These are phyloP conservation scores for Gymnocheta viridis DNA, from an alignment of 2,888 invertebrate genomes.

Conservation along the genomic window DNA sequence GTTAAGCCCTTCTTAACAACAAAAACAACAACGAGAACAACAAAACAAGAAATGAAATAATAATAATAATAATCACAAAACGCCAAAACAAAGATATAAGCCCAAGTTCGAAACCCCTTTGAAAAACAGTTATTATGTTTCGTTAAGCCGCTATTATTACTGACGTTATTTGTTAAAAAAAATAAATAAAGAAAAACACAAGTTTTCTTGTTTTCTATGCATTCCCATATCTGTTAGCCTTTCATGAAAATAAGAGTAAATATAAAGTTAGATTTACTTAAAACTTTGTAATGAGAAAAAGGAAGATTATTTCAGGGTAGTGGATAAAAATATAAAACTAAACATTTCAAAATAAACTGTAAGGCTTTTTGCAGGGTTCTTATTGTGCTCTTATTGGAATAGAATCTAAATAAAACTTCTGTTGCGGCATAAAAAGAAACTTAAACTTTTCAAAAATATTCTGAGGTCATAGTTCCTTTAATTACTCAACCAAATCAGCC, in stretches of 20 bases:
- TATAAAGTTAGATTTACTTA: conserved; percentile 26
- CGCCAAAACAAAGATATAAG: neutral
- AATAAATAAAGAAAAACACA: neutral
- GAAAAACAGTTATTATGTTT: conserved; percentile 48
- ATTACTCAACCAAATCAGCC: too few species aligned
- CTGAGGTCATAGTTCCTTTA: too few species aligned
- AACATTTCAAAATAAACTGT: too few species aligned
- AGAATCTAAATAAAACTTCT: too few species aligned
- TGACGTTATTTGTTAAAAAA: neutral
- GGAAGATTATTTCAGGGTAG: too few species aligned
- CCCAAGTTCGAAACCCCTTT: neutral
- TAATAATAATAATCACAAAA: conserved; percentile 17
- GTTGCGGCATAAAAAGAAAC: too few species aligned
- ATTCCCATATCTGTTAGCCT: neutral
- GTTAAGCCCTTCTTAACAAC: conserved; percentile 19
- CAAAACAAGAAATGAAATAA: neutral
- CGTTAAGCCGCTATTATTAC: conserved; percentile 49
- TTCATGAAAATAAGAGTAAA: neutral
- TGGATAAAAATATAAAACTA: too few species aligned
- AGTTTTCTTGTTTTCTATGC: neutral
- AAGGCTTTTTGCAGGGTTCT: too few species aligned
- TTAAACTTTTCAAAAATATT: too few species aligned
- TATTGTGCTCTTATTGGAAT: too few species aligned
- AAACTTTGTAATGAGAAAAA: neutral
- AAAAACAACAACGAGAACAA: neutral